Evolutionary conservation across 1,140 invertebrate species (phyloP).

Genomic region (Notospermus geniculatus): DNA sequence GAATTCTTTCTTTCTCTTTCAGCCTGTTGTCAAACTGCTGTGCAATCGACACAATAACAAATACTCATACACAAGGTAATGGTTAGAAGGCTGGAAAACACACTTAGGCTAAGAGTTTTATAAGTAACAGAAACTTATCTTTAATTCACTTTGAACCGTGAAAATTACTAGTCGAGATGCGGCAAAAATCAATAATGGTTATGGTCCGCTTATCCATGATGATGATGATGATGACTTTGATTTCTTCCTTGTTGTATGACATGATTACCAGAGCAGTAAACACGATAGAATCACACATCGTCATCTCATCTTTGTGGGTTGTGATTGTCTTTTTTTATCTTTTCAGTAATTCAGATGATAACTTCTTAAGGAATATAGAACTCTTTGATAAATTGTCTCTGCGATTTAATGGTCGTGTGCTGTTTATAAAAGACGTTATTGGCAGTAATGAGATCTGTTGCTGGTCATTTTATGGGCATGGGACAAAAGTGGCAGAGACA

Average conservation of each 20-base stretch:
- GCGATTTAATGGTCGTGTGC: conserved; percentile 88
- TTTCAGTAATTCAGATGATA: conserved; percentile 92
- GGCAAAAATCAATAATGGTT: too few relatives aligned
- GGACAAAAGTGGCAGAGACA: conserved; percentile 92
- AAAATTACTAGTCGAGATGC: too few relatives aligned
- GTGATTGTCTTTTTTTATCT: conserved; percentile 18
- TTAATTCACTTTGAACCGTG: too few relatives aligned
- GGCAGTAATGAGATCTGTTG: conserved; percentile 98
- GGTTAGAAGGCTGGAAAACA: conserved; percentile 1
- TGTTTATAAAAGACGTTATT: conserved; percentile 98
- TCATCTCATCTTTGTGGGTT: conserved; percentile 13
- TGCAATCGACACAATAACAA: conserved; percentile 99
- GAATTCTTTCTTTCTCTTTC: too few relatives aligned
- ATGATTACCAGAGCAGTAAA: too few relatives aligned
- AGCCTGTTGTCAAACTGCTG: conserved; percentile 95
- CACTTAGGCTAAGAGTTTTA: too few relatives aligned
- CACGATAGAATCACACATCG: too few relatives aligned
- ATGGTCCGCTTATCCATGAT: too few relatives aligned
- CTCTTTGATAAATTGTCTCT: conserved; percentile 96
- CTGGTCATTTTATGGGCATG: conserved; percentile 98
- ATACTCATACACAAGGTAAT: conserved; percentile 93
- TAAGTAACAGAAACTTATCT: too few relatives aligned
- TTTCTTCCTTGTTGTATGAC: too few relatives aligned
- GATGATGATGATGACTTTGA: too few relatives aligned
- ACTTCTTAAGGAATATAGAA: conserved; percentile 97